phyloP scores from a whole-genome alignment of 92 coral and sea anemone genomes.

The Umimayanthus kanabou region DNA sequence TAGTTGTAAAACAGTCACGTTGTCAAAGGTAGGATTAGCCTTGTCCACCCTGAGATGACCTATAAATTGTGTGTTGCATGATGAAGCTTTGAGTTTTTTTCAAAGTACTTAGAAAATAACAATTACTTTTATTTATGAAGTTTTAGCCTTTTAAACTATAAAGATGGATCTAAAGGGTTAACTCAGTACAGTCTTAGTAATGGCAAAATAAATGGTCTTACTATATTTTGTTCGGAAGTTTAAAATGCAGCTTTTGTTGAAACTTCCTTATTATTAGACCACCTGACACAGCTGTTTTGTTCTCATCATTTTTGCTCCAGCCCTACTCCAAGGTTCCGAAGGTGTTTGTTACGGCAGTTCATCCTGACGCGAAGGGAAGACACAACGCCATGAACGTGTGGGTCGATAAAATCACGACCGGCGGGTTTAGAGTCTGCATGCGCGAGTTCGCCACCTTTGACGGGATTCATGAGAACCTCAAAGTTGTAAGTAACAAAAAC shows the following conservation, averaged over 20 bases:
- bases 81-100: too few relatives aligned
- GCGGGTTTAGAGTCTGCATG: slow-evolving; percentile 41
- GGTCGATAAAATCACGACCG: slow-evolving; percentile 35
- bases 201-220: too few relatives aligned
- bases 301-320: not conserved
- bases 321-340: slow-evolving; percentile 4
- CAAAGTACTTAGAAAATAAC: too few relatives aligned
- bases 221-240: too few relatives aligned
- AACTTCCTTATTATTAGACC: too few relatives aligned
- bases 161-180: too few relatives aligned
- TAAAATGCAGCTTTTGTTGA: too few relatives aligned
- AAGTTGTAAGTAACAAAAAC: not conserved
- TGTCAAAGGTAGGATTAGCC: not conserved
- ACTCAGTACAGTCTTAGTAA: too few relatives aligned
- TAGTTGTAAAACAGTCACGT: not conserved
- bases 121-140: too few relatives aligned
- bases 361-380: slow-evolving; percentile 12
- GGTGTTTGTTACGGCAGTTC: slow-evolving; percentile 3
- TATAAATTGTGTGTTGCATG: too few relatives aligned
- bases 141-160: too few relatives aligned
- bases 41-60: too few relatives aligned
- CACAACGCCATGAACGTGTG: slow-evolving; percentile 49
- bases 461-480: slow-evolving; percentile 33
- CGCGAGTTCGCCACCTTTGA: slow-evolving; percentile 46
- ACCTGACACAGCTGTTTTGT: not conserved